Base-by-base conservation (phyloP, 2,113 vertebrate genomes). In the Archilochus colubris region DNA sequence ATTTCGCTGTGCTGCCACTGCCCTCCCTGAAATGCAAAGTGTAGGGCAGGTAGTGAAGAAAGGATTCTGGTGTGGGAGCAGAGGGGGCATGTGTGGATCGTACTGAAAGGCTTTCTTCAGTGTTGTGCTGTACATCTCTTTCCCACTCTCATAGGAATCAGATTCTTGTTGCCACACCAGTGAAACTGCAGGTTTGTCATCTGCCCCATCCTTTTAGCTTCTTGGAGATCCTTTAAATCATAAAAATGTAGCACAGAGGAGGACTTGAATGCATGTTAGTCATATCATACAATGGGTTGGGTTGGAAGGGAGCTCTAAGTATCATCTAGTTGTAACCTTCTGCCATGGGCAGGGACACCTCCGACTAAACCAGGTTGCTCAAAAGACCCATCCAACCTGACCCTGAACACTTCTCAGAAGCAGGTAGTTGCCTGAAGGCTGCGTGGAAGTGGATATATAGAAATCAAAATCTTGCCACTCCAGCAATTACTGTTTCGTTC, bases 51-150 rank as follows among this genome's bases (percentile, higher is more conserved):
- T 20, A 23, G 54, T 2, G 5, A 50, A 36, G 44, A 33, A 76
- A 64, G 46, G 8, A 3, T 72, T 48, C 61, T 78, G 18, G 16
- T 9, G 1, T 28, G 44, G 68, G 36, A 83, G 59, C 38, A 53
- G 25, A 12, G 23, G 4, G 53, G 23, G 6, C 46, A 51, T 0
- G 0, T 4, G 30, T 58, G 43, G 20, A 30, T 46, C 7, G 2
- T 67, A 38, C 12, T 51, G 63, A 69, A 79, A 55, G 28, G 58
- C 20, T 91, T 86, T 63, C 53, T 87, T 68, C 2, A 1, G 28
- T 50, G 28, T n/a, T 77, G 25, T 68, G 59, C 31, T 55, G 7
- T 68, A 43, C 12, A 8, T 14, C 7, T 59, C 57, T 87, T 25
- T 51, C 23, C 15, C 22, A 5, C 44, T 67, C 10, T 82, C 25